These are phyloP conservation scores for Drosophila limbata DNA, from an alignment of 2,888 invertebrate species.

Conservation along the genomic window DNA sequence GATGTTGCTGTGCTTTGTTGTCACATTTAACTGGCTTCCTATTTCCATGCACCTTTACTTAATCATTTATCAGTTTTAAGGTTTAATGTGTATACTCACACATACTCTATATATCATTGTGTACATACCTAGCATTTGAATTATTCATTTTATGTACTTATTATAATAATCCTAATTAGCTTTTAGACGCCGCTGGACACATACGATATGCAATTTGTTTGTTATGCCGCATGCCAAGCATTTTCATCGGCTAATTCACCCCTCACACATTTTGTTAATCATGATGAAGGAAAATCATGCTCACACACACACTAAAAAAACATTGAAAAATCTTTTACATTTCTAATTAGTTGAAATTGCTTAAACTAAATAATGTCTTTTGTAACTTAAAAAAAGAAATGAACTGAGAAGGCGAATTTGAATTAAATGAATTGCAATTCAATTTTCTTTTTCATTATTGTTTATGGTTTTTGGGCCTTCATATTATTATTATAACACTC, in stretches of 20 bases:
- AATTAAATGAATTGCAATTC: conserved; percentile 69
- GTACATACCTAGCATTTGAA: conserved; percentile 22
- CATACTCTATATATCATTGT: conserved; percentile 17
- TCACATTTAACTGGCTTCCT: conserved; percentile 13
- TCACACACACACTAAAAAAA: background rate
- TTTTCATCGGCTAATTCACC: conserved; percentile 20
- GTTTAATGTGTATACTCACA: conserved; percentile 9
- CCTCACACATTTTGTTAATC: conserved; percentile 19
- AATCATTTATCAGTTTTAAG: conserved; percentile 19
- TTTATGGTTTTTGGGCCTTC: conserved; percentile 55
- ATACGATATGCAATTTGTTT: conserved; percentile 35
- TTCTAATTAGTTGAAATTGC: conserved; percentile 24
- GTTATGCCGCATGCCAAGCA: conserved; percentile 40
- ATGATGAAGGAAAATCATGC: conserved; percentile 17
- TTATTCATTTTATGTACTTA: background rate
- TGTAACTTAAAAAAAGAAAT: conserved; percentile 33
- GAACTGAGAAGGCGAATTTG: conserved; percentile 13
- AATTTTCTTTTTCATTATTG: conserved; percentile 57
- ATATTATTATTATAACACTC: background rate
- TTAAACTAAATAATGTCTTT: conserved; percentile 50
- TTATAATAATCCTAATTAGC: conserved; percentile 29
- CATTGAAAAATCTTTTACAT: conserved; percentile 2
- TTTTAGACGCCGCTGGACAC: conserved; percentile 28
- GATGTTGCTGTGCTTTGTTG: conserved; percentile 21
- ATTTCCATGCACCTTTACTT: conserved; percentile 2